Base-by-base conservation (phyloP, 1,140 invertebrate genomes). In the Leguminivora glycinivorella region DNA sequence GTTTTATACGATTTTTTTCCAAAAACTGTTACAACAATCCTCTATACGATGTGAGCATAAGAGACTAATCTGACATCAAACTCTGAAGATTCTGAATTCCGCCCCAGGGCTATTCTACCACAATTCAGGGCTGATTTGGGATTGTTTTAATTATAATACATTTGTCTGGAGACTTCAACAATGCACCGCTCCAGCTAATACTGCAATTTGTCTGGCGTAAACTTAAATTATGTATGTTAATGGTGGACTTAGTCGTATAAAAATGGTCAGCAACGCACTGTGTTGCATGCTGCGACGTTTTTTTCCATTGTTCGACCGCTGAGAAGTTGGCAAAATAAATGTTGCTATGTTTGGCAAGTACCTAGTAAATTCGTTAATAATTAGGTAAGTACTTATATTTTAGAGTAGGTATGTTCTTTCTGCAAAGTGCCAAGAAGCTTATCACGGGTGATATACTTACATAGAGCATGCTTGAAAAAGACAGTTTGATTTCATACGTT, bases 151-250 rank as follows among this genome's bases (percentile, higher is more conserved):
- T 63, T 63, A 60, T n/a, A 26, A 17, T 29, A 31, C 58, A 63
- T 63, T 63, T 63, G 58, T 63, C 26, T 63, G n/a, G 10, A 29
- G 29, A 63, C 25, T 63, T 12, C 24, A 17, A 29, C n/a, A 63
- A 63, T 63, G 58, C 58, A 63, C 47, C 3, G 26, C n/a, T 63
- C 58, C 58, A 63, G 58, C 58, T 63, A 63, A 63, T 63, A 31
- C 58, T 63, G 58, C 58, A 63, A 63, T 63, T 63, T 63, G 58
- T 63, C 58, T 63, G 26, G 58, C 58, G 58, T 29, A 29, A 29
- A 29, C 26, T 63, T 29, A 63, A 63, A 63, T 63, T 63, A 63
- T 63, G 58, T 34, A 63, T 63, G 58, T 63, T 63, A 63, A 63
- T 63, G 25, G 58, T 3, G 26, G 58, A 63, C 25, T 63, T 63